These are phyloP conservation scores for Paradisaea rubra DNA, from an alignment of 2,113 vertebrate species.

Conservation along the genomic window DNA sequence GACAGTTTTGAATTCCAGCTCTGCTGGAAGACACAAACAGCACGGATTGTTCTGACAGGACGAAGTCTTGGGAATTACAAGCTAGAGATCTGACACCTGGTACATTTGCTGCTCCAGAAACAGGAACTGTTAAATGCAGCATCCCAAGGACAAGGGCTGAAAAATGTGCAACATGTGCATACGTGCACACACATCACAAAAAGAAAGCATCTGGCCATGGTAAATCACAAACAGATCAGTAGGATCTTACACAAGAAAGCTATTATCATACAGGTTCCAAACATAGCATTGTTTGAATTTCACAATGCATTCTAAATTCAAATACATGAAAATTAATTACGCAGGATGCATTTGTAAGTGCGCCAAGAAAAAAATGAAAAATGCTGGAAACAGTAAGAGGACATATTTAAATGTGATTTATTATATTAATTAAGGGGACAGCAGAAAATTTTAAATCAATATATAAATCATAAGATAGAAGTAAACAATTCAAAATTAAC, in stretches of 20 bases:
- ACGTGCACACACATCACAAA: neutral
- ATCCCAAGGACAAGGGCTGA: neutral
- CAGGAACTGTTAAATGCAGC: neutral
- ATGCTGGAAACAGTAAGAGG: neutral
- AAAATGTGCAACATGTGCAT: neutral
- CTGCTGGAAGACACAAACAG: neutral
- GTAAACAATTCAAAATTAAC: neutral
- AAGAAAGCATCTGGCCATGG: neutral
- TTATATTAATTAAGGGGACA: neutral
- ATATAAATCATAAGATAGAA: neutral
- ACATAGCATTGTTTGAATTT: neutral
- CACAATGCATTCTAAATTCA: neutral
- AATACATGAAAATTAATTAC: neutral
- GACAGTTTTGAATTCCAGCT: neutral
- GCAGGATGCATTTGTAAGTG: neutral
- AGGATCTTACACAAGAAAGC: neutral
- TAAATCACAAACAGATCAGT: neutral
- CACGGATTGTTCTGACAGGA: accelerated
- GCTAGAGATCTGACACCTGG: neutral
- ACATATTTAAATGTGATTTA: neutral
- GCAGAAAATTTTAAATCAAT: neutral
- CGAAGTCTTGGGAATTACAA: neutral
- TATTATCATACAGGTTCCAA: neutral
- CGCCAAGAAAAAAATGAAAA: neutral
- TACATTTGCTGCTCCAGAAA: neutral